A percentile compares a stretch with the other conserved stretches of the same genome.
These are phyloP conservation scores for Cervus canadensis DNA, from an alignment of 2,113 vertebrate species.

Conservation along the genomic window DNA sequence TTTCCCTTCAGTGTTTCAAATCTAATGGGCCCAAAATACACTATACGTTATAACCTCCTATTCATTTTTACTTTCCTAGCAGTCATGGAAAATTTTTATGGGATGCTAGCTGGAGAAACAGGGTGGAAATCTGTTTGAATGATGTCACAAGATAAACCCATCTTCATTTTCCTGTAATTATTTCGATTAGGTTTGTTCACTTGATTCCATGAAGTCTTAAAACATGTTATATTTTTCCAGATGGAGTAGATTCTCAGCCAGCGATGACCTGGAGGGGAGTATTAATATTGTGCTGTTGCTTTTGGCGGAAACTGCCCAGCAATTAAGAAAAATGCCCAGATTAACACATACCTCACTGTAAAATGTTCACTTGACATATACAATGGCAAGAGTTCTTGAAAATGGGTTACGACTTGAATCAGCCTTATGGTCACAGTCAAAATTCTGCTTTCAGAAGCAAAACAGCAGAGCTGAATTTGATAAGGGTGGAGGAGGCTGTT, in stretches of 20 bases:
- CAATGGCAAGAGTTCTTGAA: slow-evolving; percentile 13
- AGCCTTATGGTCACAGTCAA: not conserved
- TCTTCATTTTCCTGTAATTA: slow-evolving; percentile 76
- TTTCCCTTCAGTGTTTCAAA: slow-evolving; percentile 67
- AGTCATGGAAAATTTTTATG: slow-evolving; percentile 47
- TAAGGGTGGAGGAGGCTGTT: not conserved
- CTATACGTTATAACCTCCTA: slow-evolving; percentile 46
- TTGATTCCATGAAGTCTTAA: slow-evolving; percentile 58
- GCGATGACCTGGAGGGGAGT: slow-evolving; percentile 73
- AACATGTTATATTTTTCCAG: slow-evolving; percentile 77
- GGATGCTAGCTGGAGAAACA: slow-evolving; percentile 44
- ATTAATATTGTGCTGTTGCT: slow-evolving; percentile 79
- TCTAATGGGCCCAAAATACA: slow-evolving; percentile 38
- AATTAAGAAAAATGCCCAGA: slow-evolving; percentile 77
- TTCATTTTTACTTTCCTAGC: slow-evolving; percentile 58
- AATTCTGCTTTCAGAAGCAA: not conserved
- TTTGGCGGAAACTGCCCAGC: slow-evolving; percentile 76
- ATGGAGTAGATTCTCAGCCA: slow-evolving; percentile 78
- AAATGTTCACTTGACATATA: slow-evolving; percentile 56
- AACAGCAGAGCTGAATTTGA: slow-evolving; percentile 16
- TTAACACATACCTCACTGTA: slow-evolving; percentile 84
- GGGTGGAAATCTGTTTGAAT: slow-evolving; percentile 41
- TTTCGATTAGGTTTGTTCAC: slow-evolving; percentile 67
- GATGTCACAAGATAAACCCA: slow-evolving; percentile 74
- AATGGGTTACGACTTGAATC: not conserved